Evolutionary conservation across 2,113 vertebrate species (phyloP).

Genomic region (Phaethon lepturus): DNA sequence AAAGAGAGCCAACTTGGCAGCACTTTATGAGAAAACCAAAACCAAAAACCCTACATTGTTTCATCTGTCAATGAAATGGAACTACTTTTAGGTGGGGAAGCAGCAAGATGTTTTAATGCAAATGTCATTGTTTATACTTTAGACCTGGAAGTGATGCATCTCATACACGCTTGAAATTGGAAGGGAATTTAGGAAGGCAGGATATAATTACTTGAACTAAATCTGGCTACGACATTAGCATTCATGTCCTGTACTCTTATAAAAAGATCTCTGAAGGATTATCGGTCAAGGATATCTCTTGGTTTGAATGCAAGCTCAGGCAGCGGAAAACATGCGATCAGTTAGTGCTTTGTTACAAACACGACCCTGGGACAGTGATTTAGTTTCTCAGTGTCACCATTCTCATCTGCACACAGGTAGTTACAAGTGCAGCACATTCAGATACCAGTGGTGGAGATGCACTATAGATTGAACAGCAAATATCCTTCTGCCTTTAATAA

Average conservation of each 20-base stretch:
- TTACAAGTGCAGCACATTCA: background rate
- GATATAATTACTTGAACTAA: background rate
- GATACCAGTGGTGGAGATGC: background rate
- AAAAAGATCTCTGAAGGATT: background rate
- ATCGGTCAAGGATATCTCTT: background rate
- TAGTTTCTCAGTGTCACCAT: background rate
- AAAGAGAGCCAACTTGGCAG: background rate
- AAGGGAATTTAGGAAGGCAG: background rate
- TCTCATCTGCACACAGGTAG: background rate
- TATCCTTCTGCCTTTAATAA: background rate
- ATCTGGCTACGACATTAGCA: background rate
- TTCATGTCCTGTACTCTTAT: background rate
- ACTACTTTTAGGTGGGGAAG: background rate
- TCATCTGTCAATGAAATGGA: background rate
- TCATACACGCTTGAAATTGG: background rate
- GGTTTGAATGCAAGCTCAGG: background rate
- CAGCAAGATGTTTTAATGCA: background rate
- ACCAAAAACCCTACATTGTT: background rate
- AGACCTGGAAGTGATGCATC: slow-evolving; percentile 23
- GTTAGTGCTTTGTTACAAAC: background rate
- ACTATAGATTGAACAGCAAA: background rate
- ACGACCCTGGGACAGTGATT: background rate
- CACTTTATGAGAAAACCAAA: background rate
- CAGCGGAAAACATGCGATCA: background rate
- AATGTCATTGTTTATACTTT: background rate